Base-by-base conservation (phyloP, 2,113 vertebrate species). In the Campylomormyrus numenius region DNA sequence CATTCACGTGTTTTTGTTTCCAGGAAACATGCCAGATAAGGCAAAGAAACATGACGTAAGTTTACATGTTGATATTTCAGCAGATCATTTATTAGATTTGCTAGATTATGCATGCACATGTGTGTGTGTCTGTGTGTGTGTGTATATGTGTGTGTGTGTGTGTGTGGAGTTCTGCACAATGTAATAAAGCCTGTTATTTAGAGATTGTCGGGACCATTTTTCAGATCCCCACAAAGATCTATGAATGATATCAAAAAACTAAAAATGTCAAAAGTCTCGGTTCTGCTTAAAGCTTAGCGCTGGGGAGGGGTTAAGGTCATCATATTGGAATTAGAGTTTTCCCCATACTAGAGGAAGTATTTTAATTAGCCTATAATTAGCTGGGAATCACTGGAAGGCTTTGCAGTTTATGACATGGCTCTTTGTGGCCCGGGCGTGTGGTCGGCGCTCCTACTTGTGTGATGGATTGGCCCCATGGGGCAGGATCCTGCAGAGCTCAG, bases 21-120 rank as follows among this genome's bases (percentile, higher is more conserved):
- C 85, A 93, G 93, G 93, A 85, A 89, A 92, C 74, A 24, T 90
- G 39, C 49, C 89, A 88, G 74, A 45, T 52, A 45, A 90, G 48
- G 88, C 4, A 39, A 90, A 91, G 89, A 87, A 84, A 21, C 39
- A 24, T 42, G 87, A 88, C 42, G 90, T 90, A 84, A 80, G 39
- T 58, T 85, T 45, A 89, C 77, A 80, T 88, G 52, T 45, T 62
- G 53, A n/a, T 52, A n/a, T 48, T 87, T 56, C 19, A 77, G 31
- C 35, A 39, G 70, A 17, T 31, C 31, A 39, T 35, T 13, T 39
- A 5, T 39, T 39, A 39, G 39, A 39, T 39, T 39, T 39, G 39
- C 0, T 39, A 39, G 39, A 39, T 39, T 42, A 42, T 3, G 39
- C 39, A 3, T 3, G 3, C 39, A 42, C 39, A 42, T 27, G 62